Base-by-base conservation (phyloP, 2,113 vertebrate species). In the Ancistrus triradiatus region DNA sequence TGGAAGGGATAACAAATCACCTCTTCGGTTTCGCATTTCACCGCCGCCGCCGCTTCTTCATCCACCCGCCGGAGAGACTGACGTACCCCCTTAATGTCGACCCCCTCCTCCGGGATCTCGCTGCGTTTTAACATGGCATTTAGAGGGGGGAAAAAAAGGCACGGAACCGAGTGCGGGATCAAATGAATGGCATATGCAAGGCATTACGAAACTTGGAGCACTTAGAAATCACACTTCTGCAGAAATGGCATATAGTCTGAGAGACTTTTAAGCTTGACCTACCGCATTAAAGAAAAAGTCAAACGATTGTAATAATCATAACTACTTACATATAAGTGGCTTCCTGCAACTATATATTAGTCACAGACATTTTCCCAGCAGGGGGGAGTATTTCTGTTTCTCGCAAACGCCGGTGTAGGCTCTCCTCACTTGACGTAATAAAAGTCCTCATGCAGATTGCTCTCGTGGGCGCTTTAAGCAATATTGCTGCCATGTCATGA, bases 71-170 rank as follows among this genome's bases (percentile, higher is more conserved):
- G 48, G 59, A 52, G 25, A 46, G 63, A 61, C 61, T 42, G 37
- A 18, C 21, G 33, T 49, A 49, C 55, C 35, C 27, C 56, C 68
- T 56, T 68, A 64, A 53, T 56, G 71, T 49, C 22, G 49, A 64
- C 18, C 24, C 53, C 51, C 27, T 51, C 37, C 33, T 75, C 81
- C 78, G 79, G 72, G 79, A 73, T 74, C 73, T 76, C 33, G 79
- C 72, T 80, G 74, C 80, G 81, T 81, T 86, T 85, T 84, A 82
- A 74, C 76, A 74, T 88, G 84, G 81, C 85, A 87, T 88, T 87
- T 86, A 77, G 38, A 42, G 35, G 14, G 7, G 2, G 7, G 35
- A 8, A 42, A 44, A 80, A 76, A 83, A 82, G 22, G 21, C 75
- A 69, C 55, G 63, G 33, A 56, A 76, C 77, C 65, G 24, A 73